phyloP scores from a whole-genome alignment of 2,888 invertebrate genomes.

The Coremacera marginata region DNA sequence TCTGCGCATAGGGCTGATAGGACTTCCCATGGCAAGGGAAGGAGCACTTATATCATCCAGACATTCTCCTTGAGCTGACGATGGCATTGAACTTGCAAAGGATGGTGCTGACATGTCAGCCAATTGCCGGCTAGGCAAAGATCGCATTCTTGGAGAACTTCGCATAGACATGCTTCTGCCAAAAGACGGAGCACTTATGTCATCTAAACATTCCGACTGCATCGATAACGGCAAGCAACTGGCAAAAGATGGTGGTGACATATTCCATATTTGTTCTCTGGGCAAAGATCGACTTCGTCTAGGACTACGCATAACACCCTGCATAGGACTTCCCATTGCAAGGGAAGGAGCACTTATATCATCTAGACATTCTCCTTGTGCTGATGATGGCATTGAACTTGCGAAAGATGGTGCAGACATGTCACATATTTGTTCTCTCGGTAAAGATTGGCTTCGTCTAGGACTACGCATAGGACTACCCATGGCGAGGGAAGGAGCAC shows the following conservation, averaged over 20 bases:
- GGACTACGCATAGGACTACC: neutral
- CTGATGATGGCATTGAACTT: neutral
- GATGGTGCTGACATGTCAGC: slow-evolving; percentile 30
- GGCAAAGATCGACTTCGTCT: neutral
- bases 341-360: slow-evolving; percentile 30
- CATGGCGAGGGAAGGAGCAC: slow-evolving; percentile 26
- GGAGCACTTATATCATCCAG: neutral
- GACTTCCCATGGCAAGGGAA: neutral
- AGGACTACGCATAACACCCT: neutral
- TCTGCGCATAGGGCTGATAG: neutral
- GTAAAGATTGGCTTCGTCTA: neutral
- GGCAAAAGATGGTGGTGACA: neutral
- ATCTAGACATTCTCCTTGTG: slow-evolving; percentile 23
- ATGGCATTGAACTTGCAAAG: neutral
- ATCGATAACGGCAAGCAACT: neutral
- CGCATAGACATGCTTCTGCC: slow-evolving; percentile 17
- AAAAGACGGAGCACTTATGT: slow-evolving; percentile 23
- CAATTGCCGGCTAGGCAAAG: slow-evolving; percentile 32
- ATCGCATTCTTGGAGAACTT: slow-evolving; percentile 7
- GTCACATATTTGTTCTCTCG: slow-evolving; percentile 7
- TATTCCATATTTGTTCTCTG: neutral
- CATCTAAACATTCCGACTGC: slow-evolving; percentile 23
- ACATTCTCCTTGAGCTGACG: neutral
- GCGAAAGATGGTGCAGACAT: neutral
- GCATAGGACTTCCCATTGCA: neutral